These are phyloP conservation scores for Andrena marginata DNA, from an alignment of 2,888 invertebrate genomes.

Conservation along the genomic window DNA sequence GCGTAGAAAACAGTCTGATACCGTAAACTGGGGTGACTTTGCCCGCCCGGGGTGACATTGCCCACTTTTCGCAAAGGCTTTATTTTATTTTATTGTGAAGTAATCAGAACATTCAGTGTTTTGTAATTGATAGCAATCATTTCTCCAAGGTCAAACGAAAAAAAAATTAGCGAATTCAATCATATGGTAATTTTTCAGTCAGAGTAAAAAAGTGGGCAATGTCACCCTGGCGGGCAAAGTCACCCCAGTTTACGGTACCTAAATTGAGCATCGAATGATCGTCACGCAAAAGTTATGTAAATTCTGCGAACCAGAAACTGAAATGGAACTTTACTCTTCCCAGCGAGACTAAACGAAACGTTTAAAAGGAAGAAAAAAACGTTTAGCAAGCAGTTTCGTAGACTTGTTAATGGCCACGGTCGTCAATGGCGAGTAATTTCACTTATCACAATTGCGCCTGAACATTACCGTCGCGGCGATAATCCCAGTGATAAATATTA, in stretches of 20 bases:
- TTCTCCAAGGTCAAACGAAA: too few species aligned
- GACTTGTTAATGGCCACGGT: conserved; percentile 4
- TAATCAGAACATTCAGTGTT: too few species aligned
- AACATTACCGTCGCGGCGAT: conserved; percentile 1
- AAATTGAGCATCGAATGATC: not conserved
- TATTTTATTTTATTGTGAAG: too few species aligned
- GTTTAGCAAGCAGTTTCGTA: not conserved
- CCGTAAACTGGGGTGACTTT: too few species aligned
- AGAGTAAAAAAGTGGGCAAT: too few species aligned
- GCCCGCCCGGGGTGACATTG: too few species aligned
- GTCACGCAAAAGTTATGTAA: conserved; percentile 10
- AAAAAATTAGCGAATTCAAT: too few species aligned
- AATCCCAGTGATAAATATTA: conserved; percentile 13
- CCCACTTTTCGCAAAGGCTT: too few species aligned
- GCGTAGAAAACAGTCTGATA: not conserved
- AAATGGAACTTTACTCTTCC: not conserved
- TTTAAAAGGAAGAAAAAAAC: not conserved
- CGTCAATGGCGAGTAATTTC: not conserved
- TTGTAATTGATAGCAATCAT: too few species aligned
- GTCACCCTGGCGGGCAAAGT: too few species aligned
- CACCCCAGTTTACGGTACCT: too few species aligned
- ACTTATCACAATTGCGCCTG: not conserved
- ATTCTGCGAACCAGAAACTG: not conserved
- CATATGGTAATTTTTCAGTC: too few species aligned
- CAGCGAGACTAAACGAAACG: not conserved